Evolutionary conservation across 2,113 vertebrate genomes (phyloP).

Genomic region (Burhinus bistriatus): DNA sequence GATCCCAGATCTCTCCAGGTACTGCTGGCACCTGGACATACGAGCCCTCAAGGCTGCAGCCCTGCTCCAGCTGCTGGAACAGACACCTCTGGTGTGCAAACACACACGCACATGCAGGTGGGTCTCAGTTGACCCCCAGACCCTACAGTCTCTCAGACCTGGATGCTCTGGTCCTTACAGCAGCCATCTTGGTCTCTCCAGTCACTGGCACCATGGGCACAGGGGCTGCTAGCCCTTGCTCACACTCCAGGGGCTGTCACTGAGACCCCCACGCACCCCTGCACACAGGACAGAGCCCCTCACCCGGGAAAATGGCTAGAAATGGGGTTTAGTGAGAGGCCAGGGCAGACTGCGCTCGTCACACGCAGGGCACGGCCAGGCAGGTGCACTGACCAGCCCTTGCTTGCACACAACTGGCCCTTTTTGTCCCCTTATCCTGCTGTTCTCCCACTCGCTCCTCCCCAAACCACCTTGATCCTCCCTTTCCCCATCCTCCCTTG

Average conservation of each 20-base stretch:
- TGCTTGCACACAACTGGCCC: rapidly evolving
- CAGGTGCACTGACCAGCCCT: neutral
- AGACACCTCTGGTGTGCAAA: rapidly evolving
- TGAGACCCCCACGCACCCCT: neutral
- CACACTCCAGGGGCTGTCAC: neutral
- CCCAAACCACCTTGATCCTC: neutral
- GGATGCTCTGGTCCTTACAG: neutral
- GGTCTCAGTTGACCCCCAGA: neutral
- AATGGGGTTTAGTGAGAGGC: neutral
- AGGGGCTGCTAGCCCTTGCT: rapidly evolving
- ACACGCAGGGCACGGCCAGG: neutral
- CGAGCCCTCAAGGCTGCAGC: rapidly evolving
- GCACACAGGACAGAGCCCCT: neutral
- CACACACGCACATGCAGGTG: neutral
- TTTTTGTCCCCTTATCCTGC: neutral
- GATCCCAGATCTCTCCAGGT: too few relatives aligned
- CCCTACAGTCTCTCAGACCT: neutral
- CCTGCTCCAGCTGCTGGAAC: neutral
- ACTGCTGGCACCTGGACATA: neutral
- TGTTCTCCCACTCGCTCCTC: neutral
- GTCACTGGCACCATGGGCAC: neutral
- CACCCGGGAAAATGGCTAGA: neutral
- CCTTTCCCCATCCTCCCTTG: neutral
- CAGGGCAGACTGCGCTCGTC: neutral
- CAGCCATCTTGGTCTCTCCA: neutral